Base-by-base conservation (phyloP, 2,888 invertebrate genomes). In the Orgyia antiqua region DNA sequence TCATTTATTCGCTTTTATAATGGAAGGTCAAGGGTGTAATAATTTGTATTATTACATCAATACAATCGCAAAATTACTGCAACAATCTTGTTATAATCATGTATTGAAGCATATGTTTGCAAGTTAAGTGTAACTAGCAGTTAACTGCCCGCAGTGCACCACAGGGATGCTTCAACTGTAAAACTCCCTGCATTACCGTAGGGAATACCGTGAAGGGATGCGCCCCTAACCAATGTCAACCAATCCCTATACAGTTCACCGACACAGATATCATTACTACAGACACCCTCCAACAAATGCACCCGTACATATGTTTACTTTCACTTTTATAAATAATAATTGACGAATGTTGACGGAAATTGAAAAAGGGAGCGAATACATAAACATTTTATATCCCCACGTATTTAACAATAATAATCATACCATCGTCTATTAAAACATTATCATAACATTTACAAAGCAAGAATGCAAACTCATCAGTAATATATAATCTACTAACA, bases 321-420 rank as follows among this genome's bases (percentile, higher is more conserved):
- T 82, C 77, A 76, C 69, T 56, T 42, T 63, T 71, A 66, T 72
- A 78, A 83, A 82, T 80, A 82, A 80, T 79, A 77, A 79, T 77
- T 71, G 67, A 66, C 56, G 56, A 70, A 63, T 67, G 59, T 51
- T 59, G 57, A 43, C 51, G 58, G 42, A 61, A 70, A 72, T 74
- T 69, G 64, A 71, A 69, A 70, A 68, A 64, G 77, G 79, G 79
- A 64, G 60, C 47, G 42, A 43, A 20, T 27, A 36, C 27, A 50
- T 39, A 34, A 15, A 10, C 13, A 6, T 28, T 36, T 34, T 13
- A 4, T 39, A 33, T 30, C 34, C 25, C 9, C 23, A 10, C 4
- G 12, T 34, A 13, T 37, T 37, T 31, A 13, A 27, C 29, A 29
- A 26, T 32, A n/a, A 8, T 26, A 10, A 2, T 18, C 26, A 8